These are phyloP conservation scores for Hylyphantes graminicola DNA, from an alignment of 1,140 invertebrate species.

Conservation along the genomic window DNA sequence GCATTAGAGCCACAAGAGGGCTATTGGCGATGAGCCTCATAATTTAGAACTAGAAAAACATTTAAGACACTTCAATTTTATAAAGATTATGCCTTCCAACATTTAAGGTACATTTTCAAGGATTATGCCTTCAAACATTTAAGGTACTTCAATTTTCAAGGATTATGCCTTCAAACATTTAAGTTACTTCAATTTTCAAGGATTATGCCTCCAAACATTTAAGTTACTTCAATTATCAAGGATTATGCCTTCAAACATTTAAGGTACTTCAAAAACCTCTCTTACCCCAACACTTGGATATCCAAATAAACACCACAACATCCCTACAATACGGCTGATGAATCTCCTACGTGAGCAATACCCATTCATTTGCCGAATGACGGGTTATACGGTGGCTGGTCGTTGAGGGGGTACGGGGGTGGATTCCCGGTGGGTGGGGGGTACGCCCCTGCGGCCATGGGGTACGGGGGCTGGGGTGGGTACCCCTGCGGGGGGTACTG, in stretches of 20 bases:
- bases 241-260: not conserved
- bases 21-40: no score
- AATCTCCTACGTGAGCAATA: not conserved
- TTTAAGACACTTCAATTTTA: no score
- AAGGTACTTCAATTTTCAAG: no score
- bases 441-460: slow-evolving; percentile 36
- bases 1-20: no score
- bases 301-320: slow-evolving; percentile 4
- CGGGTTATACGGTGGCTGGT: slow-evolving; percentile 57
- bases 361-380: slow-evolving; percentile 32
- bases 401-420: slow-evolving; percentile 45
- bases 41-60: no score
- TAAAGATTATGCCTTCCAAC: no score
- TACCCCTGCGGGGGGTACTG: slow-evolving; percentile 51
- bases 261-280: not conserved
- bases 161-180: no score
- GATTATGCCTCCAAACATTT: no score
- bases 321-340: not conserved
- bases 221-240: no score
- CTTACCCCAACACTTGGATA: not conserved
- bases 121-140: no score
- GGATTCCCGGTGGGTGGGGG: slow-evolving; percentile 40
- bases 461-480: slow-evolving; percentile 50
- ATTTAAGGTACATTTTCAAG: no score
- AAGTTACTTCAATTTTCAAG: no score